Percentiles rank a stretch among this genome's conserved stretches.
These are phyloP conservation scores for Sebastes diaconus DNA, from an alignment of 2,797 vertebrate species.

Conservation along the genomic window DNA sequence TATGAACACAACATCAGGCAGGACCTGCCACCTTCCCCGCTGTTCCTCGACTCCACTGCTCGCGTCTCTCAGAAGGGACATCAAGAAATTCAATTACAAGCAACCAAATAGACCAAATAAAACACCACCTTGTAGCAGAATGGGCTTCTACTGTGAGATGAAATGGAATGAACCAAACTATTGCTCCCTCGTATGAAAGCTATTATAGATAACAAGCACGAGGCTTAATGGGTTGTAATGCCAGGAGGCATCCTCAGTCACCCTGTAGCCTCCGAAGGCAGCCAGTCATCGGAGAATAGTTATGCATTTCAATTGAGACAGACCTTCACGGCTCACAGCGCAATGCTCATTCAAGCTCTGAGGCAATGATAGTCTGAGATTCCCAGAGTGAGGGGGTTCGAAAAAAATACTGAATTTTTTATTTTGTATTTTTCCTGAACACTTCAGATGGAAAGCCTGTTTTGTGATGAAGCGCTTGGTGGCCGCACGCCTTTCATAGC, in stretches of 20 bases:
- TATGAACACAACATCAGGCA: slow-evolving; percentile 7
- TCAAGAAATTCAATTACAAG: slow-evolving; percentile 71
- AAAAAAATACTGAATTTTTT: slow-evolving; percentile 13
- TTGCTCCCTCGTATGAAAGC: slow-evolving; percentile 57
- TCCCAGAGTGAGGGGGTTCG: slow-evolving; percentile 11
- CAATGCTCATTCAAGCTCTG: slow-evolving; percentile 32
- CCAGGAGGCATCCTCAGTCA: slow-evolving; percentile 50
- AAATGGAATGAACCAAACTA: slow-evolving; percentile 65
- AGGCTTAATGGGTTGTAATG: slow-evolving; percentile 64
- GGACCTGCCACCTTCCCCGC: neutral
- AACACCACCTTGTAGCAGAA: slow-evolving; percentile 34
- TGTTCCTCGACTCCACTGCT: neutral
- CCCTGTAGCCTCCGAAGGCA: slow-evolving; percentile 41
- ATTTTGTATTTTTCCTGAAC: neutral
- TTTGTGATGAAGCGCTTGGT: neutral
- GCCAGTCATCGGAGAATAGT: slow-evolving; percentile 38
- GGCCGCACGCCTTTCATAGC: neutral
- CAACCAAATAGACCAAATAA: slow-evolving; percentile 65
- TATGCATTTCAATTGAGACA: slow-evolving; percentile 66
- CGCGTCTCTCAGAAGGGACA: slow-evolving; percentile 21
- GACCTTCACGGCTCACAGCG: slow-evolving; percentile 54
- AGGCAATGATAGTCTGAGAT: slow-evolving; percentile 34
- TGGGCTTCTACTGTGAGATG: slow-evolving; percentile 53
- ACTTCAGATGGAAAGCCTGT: slow-evolving; percentile 24
- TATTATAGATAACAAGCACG: slow-evolving; percentile 74